A percentile compares a stretch with the other conserved stretches of the same genome.
phyloP scores from a whole-genome alignment of 2,797 vertebrate species.

The Gymnopithys bicolor region DNA sequence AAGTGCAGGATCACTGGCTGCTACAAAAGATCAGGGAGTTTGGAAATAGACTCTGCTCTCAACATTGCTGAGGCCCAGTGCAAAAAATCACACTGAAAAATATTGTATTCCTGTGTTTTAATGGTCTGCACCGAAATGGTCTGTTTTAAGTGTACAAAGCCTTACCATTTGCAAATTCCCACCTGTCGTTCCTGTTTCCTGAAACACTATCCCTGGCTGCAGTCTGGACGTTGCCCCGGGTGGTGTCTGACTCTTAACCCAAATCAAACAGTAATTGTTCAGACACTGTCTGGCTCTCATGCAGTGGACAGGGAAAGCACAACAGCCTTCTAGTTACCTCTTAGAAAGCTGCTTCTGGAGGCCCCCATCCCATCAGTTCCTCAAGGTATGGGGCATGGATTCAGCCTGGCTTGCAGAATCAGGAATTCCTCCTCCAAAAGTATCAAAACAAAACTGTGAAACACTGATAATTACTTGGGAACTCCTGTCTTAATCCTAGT shows the following conservation, averaged over 20 bases:
- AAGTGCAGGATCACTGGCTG: background rate
- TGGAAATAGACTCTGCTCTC: background rate
- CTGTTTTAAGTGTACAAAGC: background rate
- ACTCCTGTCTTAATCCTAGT: background rate
- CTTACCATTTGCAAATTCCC: background rate
- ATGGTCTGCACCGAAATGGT: background rate
- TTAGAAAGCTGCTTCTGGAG: background rate
- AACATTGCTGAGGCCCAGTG: accelerated
- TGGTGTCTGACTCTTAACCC: constrained; percentile 65
- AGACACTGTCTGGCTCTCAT: constrained; percentile 39
- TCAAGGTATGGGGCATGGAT: background rate
- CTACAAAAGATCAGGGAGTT: accelerated
- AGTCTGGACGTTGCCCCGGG: constrained; percentile 36
- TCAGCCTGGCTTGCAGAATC: background rate
- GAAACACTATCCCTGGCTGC: constrained; percentile 1
- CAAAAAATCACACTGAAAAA: background rate
- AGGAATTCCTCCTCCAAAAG: background rate
- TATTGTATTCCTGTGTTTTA: background rate
- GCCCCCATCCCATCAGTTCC: background rate
- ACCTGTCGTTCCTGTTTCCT: constrained; percentile 26
- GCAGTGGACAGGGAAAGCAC: background rate
- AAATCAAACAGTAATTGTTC: constrained; percentile 47
- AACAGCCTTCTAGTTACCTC: background rate
- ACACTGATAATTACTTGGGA: background rate
- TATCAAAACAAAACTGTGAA: background rate